Percentiles rank a stretch among this genome's conserved stretches.
These are phyloP conservation scores for Ochropacha duplaris DNA, from an alignment of 2,888 invertebrate species.

Conservation along the genomic window DNA sequence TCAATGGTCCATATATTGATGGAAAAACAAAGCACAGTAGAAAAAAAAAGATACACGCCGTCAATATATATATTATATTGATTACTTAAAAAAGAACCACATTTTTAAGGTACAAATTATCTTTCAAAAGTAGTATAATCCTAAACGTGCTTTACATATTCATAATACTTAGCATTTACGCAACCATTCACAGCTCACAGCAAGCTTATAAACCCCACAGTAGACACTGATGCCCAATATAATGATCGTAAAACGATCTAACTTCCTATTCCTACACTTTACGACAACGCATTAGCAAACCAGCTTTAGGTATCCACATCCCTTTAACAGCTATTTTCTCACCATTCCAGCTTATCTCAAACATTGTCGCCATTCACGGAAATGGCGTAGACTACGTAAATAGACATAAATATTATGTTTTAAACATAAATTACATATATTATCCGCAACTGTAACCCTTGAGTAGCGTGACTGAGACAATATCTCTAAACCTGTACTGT, in stretches of 20 bases:
- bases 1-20: no score
- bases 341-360: constrained; percentile 55
- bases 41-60: no score
- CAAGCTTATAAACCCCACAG: constrained; percentile 4
- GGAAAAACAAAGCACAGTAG: no score
- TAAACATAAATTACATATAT: constrained; percentile 50
- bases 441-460: constrained; percentile 23
- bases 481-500: constrained; percentile 12
- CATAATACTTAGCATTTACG: background rate
- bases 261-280: constrained; percentile 14
- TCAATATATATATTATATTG: no score
- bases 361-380: constrained; percentile 55
- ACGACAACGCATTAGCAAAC: constrained; percentile 21
- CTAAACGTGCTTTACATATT: background rate
- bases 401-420: constrained; percentile 54
- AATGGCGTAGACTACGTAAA: constrained; percentile 55
- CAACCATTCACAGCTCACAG: background rate
- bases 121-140: background rate
- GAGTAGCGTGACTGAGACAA: constrained; percentile 11
- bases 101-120: background rate
- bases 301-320: constrained; percentile 38
- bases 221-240: constrained; percentile 12
- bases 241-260: constrained; percentile 13
- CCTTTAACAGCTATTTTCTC: constrained; percentile 40
- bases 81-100: no score